Conservation (phyloP, 2,797 vertebrate genomes). For the Gallinago stenura region DNA sequence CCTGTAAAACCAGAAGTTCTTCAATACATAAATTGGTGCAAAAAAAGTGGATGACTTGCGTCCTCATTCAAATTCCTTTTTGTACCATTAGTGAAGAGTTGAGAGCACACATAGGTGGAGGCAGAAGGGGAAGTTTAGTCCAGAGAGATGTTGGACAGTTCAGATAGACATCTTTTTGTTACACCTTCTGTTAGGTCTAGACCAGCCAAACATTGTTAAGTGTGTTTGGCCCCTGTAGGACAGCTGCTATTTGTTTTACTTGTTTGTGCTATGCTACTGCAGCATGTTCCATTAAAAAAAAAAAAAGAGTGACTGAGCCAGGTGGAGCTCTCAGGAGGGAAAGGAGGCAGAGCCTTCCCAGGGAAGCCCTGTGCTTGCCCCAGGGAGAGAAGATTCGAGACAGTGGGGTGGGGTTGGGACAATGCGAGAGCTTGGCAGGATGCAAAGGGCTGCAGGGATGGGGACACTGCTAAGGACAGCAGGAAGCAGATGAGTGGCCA, state of each 20-base stretch:
- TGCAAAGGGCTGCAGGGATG: not conserved
- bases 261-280: not conserved
- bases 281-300: not conserved
- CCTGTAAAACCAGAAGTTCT: not conserved
- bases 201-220: not conserved
- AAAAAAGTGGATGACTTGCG: not conserved
- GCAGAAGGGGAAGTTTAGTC: not conserved
- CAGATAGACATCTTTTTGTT: not conserved
- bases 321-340: not conserved
- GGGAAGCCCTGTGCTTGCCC: not conserved
- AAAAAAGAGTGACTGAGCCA: not conserved
- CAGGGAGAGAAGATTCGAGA: not conserved
- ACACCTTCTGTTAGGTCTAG: not conserved
- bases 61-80: not conserved
- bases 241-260: not conserved
- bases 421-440: not conserved
- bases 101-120: not conserved
- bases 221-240: not conserved
- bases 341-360: not conserved
- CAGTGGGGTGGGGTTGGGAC: not conserved
- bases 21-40: fast-evolving
- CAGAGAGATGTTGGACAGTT: fast-evolving
- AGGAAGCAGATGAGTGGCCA: not conserved
- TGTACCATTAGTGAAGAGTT: not conserved
- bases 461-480: not conserved